Evolutionary conservation across 2,113 vertebrate genomes (phyloP).

Genomic region (Dasyornis broadbenti): DNA sequence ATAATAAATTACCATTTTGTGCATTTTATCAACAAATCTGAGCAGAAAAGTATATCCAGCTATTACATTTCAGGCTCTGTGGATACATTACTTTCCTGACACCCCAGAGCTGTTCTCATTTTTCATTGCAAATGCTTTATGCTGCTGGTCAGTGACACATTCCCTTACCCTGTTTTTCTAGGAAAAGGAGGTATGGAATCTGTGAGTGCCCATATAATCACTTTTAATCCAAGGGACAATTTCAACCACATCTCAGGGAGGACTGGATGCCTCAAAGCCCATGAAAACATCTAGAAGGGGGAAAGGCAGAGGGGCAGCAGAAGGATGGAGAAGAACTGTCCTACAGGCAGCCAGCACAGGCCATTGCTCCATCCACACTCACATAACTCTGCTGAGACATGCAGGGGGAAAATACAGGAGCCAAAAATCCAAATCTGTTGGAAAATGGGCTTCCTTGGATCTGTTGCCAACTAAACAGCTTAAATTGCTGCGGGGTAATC

Average conservation of each 20-base stretch:
- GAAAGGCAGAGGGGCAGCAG: not conserved
- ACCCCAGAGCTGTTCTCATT: not conserved
- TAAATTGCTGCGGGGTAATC: not conserved
- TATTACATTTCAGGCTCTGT: not conserved
- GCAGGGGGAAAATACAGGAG: not conserved
- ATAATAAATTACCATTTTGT: not conserved
- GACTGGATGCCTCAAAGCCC: not conserved
- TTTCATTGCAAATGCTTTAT: not conserved
- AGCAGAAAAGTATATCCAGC: not conserved
- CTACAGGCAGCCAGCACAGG: accelerated
- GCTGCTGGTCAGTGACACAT: not conserved
- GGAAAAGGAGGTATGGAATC: not conserved
- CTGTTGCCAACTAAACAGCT: not conserved
- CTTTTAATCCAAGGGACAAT: not conserved
- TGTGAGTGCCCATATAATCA: not conserved
- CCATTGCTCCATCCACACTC: not conserved
- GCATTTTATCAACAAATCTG: not conserved
- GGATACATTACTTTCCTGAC: not conserved
- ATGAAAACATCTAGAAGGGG: not conserved
- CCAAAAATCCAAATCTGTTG: not conserved
- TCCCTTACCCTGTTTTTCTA: not conserved
- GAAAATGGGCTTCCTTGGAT: not conserved
- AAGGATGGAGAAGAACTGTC: not conserved
- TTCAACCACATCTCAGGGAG: not conserved
- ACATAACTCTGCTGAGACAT: not conserved